Base-by-base conservation (phyloP, 2,113 vertebrate species). In the Leptodactylus fuscus region DNA sequence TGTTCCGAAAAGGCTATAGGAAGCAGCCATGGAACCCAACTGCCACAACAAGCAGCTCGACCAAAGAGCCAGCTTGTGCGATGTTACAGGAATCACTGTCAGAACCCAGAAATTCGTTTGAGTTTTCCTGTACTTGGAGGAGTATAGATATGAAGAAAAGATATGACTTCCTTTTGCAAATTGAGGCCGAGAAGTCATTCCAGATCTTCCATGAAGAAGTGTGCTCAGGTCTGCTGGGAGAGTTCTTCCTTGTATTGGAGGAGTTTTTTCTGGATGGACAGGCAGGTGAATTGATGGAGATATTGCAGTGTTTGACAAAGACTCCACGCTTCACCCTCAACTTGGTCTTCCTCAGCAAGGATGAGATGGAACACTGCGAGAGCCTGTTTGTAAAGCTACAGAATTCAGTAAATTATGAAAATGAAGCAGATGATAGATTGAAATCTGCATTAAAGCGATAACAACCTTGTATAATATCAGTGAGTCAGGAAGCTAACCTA, bases 21-120 rank as follows among this genome's bases (percentile, higher is more conserved):
- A 94, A 88, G 0, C 91, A 94, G 71, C 91, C 93, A 18, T 98
- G 97, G 97, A 99, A 98, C 85, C 91, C 93, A 0, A 83, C 81
- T 29, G 67, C 81, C 34, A 44, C 81, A 58, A 55, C 69, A 58
- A 83, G 29, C 48, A 22, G 34, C n/a, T 58, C 29, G 29, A 44
- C 81, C 65, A 55, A 41, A 41, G 81, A 83, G 69, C 34, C 81
- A 36, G 62, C 49, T 41, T 29, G 81, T 83, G 36, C 48, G 32
- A 13, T 58, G 65, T 73, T 73, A 73, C 81, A 83, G 83, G 75
- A 69, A 20, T 78, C 60, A 2, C 4, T 38, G 7, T 41, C 58
- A 55, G 83, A 85, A 81, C 96, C 96, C 0, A 0, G 87, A 85
- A 95, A 92, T 0, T 93, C 94, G 0, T 90, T 89, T 0, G 96